phyloP scores from a whole-genome alignment of 2,888 invertebrate genomes.

The Phlogophora meticulosa region DNA sequence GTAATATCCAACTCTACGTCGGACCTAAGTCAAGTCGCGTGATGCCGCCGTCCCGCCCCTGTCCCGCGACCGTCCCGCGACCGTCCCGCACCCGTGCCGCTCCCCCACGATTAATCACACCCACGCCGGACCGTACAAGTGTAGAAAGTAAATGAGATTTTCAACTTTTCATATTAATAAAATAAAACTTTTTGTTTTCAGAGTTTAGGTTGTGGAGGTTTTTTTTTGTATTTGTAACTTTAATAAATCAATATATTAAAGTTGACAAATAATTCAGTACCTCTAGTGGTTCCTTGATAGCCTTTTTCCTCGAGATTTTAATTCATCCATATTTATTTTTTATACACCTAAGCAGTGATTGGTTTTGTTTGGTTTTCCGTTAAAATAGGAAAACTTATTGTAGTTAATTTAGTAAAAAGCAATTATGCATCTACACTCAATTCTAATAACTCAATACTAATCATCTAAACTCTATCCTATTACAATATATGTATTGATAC shows the following conservation, averaged over 20 bases:
- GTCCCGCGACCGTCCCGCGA: background rate
- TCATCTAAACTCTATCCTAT: too few relatives aligned
- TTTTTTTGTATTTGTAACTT: background rate
- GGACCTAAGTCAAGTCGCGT: conserved; percentile 44
- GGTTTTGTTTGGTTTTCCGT: too few relatives aligned
- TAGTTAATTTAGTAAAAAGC: too few relatives aligned
- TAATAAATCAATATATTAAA: background rate
- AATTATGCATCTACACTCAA: too few relatives aligned
- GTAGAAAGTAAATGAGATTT: conserved; percentile 61
- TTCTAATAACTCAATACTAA: too few relatives aligned
- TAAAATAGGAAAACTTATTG: too few relatives aligned
- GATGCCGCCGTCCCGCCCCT: conserved; percentile 14
- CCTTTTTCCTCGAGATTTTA: background rate
- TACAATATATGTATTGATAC: too few relatives aligned
- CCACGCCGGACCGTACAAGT: conserved; percentile 52
- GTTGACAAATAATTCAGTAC: too few relatives aligned
- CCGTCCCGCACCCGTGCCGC: conserved; percentile 15
- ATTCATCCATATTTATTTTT: too few relatives aligned
- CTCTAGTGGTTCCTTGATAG: too few relatives aligned
- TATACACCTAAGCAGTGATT: too few relatives aligned
- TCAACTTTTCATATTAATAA: conserved; percentile 57
- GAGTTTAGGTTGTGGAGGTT: background rate
- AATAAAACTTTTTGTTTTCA: conserved; percentile 38
- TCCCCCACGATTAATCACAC: conserved; percentile 61
- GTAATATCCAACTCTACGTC: conserved; percentile 20